These are phyloP conservation scores for Drosophila yooni DNA, from an alignment of 2,888 invertebrate genomes.

Conservation along the genomic window DNA sequence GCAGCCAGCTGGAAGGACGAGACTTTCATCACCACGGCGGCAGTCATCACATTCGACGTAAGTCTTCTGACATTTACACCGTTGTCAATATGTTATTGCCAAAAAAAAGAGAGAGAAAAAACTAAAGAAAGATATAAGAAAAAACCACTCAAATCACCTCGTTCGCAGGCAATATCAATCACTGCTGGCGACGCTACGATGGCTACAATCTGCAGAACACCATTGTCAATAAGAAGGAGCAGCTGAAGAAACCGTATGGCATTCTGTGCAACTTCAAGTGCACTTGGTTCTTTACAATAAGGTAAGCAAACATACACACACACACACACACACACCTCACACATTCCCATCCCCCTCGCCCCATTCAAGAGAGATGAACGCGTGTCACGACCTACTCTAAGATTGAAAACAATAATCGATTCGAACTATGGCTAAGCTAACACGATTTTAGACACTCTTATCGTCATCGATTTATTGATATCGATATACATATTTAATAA, in stretches of 20 bases:
- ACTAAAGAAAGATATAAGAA: background rate
- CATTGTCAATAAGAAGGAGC: slow-evolving; percentile 82
- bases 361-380: slow-evolving; percentile 1
- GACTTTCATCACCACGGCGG: slow-evolving; percentile 82
- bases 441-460: background rate
- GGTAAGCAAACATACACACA: slow-evolving; percentile 53
- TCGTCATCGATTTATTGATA: background rate
- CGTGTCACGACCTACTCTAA: background rate
- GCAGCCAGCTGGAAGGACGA: slow-evolving; percentile 81
- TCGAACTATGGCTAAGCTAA: background rate
- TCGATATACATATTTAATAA: background rate
- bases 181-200: slow-evolving; percentile 84
- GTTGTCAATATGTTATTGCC: background rate
- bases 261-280: slow-evolving; percentile 84
- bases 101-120: background rate
- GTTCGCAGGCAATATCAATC: slow-evolving; percentile 81
- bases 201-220: slow-evolving; percentile 84
- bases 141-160: background rate
- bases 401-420: background rate
- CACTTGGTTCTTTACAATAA: slow-evolving; percentile 84
- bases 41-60: slow-evolving; percentile 83
- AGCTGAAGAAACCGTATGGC: slow-evolving; percentile 83
- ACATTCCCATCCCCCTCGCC: background rate
- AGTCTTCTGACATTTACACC: slow-evolving; percentile 32
- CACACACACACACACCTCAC: background rate